A percentile compares a stretch with the other conserved stretches of the same genome.
phyloP scores from a whole-genome alignment of 2,113 vertebrate species.

The Piaya cayana region DNA sequence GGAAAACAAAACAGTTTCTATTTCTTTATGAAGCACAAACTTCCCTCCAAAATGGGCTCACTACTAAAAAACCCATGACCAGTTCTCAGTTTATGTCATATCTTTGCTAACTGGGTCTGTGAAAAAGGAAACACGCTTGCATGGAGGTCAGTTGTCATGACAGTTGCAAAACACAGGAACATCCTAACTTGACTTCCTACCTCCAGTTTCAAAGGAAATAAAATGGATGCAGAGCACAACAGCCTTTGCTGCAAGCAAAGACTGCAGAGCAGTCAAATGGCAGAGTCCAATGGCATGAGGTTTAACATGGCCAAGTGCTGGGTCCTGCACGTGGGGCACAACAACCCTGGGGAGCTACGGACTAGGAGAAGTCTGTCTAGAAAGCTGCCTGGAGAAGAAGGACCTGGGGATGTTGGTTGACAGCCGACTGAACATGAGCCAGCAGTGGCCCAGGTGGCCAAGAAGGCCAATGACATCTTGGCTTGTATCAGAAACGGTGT shows the following conservation, averaged over 20 bases:
- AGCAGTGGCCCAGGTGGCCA: no score
- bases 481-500: no score
- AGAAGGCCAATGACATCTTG: no score
- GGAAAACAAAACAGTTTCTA: background rate
- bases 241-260: rapidly evolving
- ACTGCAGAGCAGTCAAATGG: rapidly evolving
- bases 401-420: no score
- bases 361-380: no score
- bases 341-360: no score
- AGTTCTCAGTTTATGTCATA: rapidly evolving
- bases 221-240: background rate
- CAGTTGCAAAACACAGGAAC: background rate
- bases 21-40: background rate
- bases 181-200: background rate
- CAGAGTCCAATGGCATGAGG: no score
- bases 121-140: background rate
- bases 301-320: no score
- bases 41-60: background rate
- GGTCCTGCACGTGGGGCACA: no score
- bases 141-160: background rate
- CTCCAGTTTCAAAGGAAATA: background rate
- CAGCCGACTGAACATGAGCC: no score
- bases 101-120: rapidly evolving
- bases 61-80: background rate
- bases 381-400: no score